Conservation (phyloP, 1,140 invertebrate species). For the Drosophila nigromelanica region DNA sequence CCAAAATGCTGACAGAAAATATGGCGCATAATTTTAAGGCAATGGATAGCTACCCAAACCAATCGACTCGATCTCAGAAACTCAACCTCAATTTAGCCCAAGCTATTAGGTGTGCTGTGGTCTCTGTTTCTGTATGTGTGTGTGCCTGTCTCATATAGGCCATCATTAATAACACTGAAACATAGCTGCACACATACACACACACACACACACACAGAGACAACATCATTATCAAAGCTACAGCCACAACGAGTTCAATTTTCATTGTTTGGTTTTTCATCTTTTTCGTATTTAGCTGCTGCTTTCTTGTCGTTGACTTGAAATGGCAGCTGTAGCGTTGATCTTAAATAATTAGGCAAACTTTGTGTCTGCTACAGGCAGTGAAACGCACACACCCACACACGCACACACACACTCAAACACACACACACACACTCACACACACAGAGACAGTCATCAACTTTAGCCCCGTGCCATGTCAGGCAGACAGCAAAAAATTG, state of each 20-base stretch:
- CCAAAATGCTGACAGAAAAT: constrained; percentile 56
- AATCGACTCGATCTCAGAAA: not conserved
- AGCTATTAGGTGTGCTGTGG: constrained; percentile 34
- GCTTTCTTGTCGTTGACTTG: constrained; percentile 55
- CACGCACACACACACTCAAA: too few relatives aligned
- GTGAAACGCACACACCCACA: constrained; percentile 25
- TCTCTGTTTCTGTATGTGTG: constrained; percentile 2
- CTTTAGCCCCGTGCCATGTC: constrained; percentile 20
- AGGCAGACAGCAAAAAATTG: constrained; percentile 59
- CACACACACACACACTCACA: constrained; percentile 22
- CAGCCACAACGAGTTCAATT: constrained; percentile 52
- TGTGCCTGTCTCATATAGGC: constrained; percentile 60
- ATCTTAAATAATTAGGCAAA: constrained; percentile 80
- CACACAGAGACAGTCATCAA: constrained; percentile 35
- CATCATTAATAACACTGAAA: constrained; percentile 77
- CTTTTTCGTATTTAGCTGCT: constrained; percentile 16
- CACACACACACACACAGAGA: constrained; percentile 30
- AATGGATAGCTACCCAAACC: constrained; percentile 38
- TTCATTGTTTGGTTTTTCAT: constrained; percentile 68
- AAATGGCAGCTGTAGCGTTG: constrained; percentile 55
- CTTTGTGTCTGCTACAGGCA: constrained; percentile 67
- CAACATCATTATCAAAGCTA: constrained; percentile 70
- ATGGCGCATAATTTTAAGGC: constrained; percentile 79
- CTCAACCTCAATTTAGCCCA: constrained; percentile 39
- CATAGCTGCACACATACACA: constrained; percentile 21